Conservation (phyloP, 2,888 invertebrate genomes). For the Autographa pulchrina region DNA sequence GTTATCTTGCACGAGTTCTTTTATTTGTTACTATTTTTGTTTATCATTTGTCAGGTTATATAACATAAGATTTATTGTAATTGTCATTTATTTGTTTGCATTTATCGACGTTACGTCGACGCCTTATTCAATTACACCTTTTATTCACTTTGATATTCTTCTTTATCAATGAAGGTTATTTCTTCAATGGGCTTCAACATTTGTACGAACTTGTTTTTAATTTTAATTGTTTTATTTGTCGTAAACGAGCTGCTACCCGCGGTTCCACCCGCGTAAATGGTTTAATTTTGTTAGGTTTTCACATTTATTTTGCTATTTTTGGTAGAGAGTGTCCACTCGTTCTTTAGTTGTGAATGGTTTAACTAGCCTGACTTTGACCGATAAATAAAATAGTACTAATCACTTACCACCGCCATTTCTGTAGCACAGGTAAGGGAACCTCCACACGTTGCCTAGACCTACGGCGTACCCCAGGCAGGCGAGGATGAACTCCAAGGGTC, state of each 20-base stretch:
- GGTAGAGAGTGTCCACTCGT: too few relatives aligned
- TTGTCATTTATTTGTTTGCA: neutral
- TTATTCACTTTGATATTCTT: neutral
- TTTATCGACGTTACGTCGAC: neutral
- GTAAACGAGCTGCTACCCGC: neutral
- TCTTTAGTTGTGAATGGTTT: too few relatives aligned
- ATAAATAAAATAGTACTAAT: neutral
- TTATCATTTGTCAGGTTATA: too few relatives aligned
- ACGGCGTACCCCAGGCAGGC: constrained; percentile 94
- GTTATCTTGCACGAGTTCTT: too few relatives aligned
- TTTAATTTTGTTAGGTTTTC: too few relatives aligned
- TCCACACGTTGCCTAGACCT: constrained; percentile 94
- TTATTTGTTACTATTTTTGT: too few relatives aligned
- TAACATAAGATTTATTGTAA: neutral
- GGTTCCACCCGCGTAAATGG: too few relatives aligned
- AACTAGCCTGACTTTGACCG: too few relatives aligned
- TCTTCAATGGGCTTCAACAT: neutral
- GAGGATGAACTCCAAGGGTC: constrained; percentile 92
- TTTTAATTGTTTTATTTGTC: too few relatives aligned
- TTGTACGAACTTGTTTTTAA: neutral
- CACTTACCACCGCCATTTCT: constrained; percentile 93
- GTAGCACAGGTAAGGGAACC: constrained; percentile 94
- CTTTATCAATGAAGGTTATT: neutral
- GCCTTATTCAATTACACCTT: neutral
- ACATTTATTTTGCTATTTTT: too few relatives aligned